Evolutionary conservation across 2,797 vertebrate species (phyloP).

Genomic region (Austrolebias charrua): DNA sequence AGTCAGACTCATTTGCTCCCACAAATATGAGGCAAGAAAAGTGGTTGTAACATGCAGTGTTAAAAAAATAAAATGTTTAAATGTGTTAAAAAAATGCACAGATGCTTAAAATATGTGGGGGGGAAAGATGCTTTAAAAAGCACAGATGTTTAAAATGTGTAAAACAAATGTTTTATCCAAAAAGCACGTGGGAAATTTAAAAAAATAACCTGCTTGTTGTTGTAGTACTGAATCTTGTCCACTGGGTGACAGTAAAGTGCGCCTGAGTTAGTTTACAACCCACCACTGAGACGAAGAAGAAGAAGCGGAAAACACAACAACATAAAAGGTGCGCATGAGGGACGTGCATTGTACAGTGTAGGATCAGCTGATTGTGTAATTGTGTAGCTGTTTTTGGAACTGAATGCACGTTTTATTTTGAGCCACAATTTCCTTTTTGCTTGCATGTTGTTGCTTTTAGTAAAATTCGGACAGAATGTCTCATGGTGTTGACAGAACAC

Average conservation of each 20-base stretch:
- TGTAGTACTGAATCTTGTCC: background rate
- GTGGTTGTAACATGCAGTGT: too few relatives aligned
- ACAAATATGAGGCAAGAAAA: too few relatives aligned
- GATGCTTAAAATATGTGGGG: too few relatives aligned
- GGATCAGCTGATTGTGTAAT: background rate
- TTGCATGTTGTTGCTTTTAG: conserved; percentile 49
- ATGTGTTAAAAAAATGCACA: too few relatives aligned
- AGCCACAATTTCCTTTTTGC: conserved; percentile 13
- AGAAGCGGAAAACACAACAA: background rate
- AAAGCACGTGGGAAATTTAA: too few relatives aligned
- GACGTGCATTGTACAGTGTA: background rate
- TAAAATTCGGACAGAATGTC: conserved; percentile 46
- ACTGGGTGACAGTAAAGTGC: background rate
- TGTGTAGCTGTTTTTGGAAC: background rate
- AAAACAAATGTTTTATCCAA: too few relatives aligned
- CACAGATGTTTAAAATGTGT: too few relatives aligned
- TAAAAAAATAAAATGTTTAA: too few relatives aligned
- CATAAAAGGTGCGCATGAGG: conserved; percentile 60
- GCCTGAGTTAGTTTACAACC: background rate
- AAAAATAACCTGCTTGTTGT: too few relatives aligned
- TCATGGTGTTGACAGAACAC: too few relatives aligned
- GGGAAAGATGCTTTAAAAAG: too few relatives aligned
- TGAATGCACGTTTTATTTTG: conserved; percentile 53
- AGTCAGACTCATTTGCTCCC: too few relatives aligned
- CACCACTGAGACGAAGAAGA: background rate